Evolutionary conservation across 2,888 invertebrate genomes (phyloP).

Genomic region (Microctonus aethiopoides): DNA sequence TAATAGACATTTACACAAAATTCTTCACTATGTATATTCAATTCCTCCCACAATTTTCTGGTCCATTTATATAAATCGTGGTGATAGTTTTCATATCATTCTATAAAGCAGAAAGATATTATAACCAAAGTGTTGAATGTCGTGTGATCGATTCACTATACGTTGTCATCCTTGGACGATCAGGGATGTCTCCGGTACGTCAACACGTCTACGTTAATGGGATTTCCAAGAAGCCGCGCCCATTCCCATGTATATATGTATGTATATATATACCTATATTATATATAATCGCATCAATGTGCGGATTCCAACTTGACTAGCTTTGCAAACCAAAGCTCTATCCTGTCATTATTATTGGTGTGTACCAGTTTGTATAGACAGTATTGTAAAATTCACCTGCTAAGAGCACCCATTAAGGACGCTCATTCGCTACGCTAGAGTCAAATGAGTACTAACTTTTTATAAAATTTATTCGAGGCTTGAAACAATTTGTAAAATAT

Average conservation of each 20-base stretch:
- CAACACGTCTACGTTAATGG: not conserved
- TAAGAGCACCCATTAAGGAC: not conserved
- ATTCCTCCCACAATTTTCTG: not conserved
- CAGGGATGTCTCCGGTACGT: not conserved
- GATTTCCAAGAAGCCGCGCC: not conserved
- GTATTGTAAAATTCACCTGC: not conserved
- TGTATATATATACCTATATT: no score
- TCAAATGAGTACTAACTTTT: no score
- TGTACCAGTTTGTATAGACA: conserved; percentile 6
- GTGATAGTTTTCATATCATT: not conserved
- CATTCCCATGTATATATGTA: no score
- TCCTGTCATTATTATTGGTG: not conserved
- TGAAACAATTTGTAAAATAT: no score
- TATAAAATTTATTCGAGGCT: no score
- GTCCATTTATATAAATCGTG: not conserved
- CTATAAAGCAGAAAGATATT: not conserved
- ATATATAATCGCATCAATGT: not conserved
- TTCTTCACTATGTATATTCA: not conserved
- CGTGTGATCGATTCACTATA: conserved; percentile 14
- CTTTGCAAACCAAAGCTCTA: not conserved
- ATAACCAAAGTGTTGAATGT: not conserved
- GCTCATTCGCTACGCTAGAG: no score
- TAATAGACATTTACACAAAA: no score
- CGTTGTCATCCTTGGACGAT: not conserved
- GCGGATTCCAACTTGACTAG: not conserved